Conservation (phyloP, 2,797 vertebrate genomes). For the Lepus townsendii region DNA sequence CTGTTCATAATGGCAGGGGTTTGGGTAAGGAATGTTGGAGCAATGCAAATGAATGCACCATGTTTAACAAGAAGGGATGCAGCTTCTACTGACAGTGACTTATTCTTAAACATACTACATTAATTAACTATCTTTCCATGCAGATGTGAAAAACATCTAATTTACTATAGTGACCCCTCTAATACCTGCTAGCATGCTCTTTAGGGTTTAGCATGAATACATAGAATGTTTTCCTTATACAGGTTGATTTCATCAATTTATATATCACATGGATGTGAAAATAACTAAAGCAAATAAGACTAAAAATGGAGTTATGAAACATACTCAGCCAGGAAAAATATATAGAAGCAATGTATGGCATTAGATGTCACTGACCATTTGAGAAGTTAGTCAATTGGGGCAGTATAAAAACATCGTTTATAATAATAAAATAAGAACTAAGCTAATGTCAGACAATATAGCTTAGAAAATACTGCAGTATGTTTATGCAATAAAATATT, state of each 20-base stretch:
- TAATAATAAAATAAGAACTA: not conserved
- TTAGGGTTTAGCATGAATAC: not conserved
- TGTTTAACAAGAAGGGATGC: not conserved
- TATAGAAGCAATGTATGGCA: not conserved
- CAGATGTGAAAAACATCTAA: not conserved
- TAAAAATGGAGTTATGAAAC: not conserved
- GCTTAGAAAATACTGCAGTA: not conserved
- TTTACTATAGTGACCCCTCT: not conserved
- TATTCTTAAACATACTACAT: not conserved
- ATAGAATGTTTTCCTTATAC: not conserved
- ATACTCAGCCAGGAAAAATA: not conserved
- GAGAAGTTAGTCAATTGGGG: not conserved
- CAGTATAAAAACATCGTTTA: not conserved
- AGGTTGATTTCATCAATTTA: not conserved
- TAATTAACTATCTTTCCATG: not conserved
- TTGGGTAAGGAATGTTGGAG: not conserved
- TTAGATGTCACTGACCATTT: not conserved
- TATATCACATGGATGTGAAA: not conserved
- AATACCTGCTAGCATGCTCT: not conserved
- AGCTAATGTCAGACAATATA: not conserved
- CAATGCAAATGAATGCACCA: too few species aligned
- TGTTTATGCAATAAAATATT: not conserved
- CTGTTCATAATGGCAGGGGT: not conserved
- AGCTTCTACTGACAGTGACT: not conserved
- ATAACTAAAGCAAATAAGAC: not conserved